Percentiles rank a stretch among this genome's conserved stretches.
phyloP scores from a whole-genome alignment of 1,140 invertebrate species.

The Drosophila nigromelanica region DNA sequence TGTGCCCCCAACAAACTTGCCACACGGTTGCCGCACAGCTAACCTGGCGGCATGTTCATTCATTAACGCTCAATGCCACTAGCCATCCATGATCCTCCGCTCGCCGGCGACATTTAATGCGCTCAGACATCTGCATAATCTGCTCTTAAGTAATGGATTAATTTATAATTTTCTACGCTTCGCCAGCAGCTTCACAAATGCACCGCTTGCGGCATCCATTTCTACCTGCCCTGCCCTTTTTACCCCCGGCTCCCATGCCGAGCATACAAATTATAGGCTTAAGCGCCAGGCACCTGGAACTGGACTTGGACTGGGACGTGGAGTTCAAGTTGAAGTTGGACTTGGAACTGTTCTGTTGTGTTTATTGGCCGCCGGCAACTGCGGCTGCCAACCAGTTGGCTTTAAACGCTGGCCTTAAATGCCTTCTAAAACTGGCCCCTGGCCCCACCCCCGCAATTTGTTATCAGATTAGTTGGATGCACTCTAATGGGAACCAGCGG shows the following conservation, averaged over 20 bases:
- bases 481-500: conserved; percentile 33
- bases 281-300: conserved; percentile 32
- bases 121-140: conserved; percentile 71
- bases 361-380: background rate
- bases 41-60: conserved; percentile 47
- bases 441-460: conserved; percentile 43
- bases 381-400: background rate
- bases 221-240: conserved; percentile 49
- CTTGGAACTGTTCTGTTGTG: conserved; percentile 1
- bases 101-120: conserved; percentile 56
- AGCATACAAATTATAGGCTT: conserved; percentile 56
- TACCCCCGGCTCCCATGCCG: background rate
- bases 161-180: conserved; percentile 71
- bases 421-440: background rate
- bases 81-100: conserved; percentile 20
- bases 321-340: background rate
- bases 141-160: conserved; percentile 71
- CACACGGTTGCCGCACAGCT: conserved; percentile 1
- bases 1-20: background rate
- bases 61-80: conserved; percentile 57
- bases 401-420: background rate
- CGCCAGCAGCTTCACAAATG: background rate
- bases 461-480: conserved; percentile 42
- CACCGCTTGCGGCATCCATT: background rate
- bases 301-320: background rate